These are phyloP conservation scores for Diorhabda sublineata DNA, from an alignment of 1,140 invertebrate species.

Conservation along the genomic window DNA sequence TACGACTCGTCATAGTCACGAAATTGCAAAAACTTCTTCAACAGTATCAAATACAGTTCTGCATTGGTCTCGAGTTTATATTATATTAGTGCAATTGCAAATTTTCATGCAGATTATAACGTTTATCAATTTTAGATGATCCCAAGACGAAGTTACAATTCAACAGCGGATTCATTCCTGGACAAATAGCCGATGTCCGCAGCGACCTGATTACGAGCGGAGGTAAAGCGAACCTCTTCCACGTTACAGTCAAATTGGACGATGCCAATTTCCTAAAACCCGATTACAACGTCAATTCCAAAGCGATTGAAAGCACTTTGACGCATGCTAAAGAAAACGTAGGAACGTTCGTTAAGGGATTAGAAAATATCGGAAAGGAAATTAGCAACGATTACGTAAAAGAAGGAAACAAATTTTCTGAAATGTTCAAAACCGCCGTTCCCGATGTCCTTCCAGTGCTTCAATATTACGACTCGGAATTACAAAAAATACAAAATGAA, in stretches of 20 bases:
- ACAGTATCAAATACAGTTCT: too few species aligned
- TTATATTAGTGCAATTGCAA: too few species aligned
- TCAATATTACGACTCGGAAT: constrained; percentile 56
- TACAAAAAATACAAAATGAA: constrained; percentile 60
- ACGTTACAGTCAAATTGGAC: constrained; percentile 57
- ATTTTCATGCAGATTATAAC: too few species aligned
- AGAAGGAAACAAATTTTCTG: constrained; percentile 46
- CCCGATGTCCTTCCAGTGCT: constrained; percentile 59
- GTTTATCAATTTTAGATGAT: constrained; percentile 38
- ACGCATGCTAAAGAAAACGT: constrained; percentile 21
- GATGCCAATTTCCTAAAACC: constrained; percentile 66
- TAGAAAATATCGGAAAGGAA: constrained; percentile 20
- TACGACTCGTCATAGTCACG: too few species aligned
- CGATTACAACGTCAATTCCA: constrained; percentile 58
- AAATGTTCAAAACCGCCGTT: constrained; percentile 54
- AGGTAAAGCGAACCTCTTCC: constrained; percentile 57
- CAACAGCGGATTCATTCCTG: constrained; percentile 55
- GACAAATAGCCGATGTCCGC: constrained; percentile 61
- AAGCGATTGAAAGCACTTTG: constrained; percentile 56
- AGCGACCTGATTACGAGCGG: constrained; percentile 53
- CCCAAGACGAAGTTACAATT: constrained; percentile 55
- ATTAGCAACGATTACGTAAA: constrained; percentile 40
- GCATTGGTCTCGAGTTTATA: too few species aligned
- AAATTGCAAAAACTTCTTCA: too few species aligned
- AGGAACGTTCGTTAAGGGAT: constrained; percentile 28